phyloP scores from a whole-genome alignment of 2,797 vertebrate species.

The Tadarida brasiliensis region DNA sequence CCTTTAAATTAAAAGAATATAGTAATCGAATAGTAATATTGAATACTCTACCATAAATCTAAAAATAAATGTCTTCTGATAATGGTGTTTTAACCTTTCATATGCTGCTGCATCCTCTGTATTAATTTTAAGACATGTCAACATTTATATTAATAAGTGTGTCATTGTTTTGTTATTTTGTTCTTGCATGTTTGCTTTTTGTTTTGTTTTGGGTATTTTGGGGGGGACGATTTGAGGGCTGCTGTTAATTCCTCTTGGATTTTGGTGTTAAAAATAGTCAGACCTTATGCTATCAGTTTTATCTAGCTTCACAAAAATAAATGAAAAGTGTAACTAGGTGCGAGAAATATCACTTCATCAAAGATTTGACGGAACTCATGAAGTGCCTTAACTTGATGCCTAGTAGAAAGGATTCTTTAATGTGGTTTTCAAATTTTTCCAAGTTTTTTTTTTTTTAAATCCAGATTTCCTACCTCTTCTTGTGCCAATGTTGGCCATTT shows the following conservation, averaged over 20 bases:
- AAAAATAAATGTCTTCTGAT: not conserved
- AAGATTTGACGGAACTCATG: not conserved
- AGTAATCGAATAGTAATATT: not conserved
- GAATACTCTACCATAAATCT: constrained; percentile 2
- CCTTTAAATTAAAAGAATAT: constrained; percentile 23
- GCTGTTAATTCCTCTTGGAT: not conserved
- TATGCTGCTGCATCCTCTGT: not conserved
- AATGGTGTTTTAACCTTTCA: constrained; percentile 11
- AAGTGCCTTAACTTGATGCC: not conserved
- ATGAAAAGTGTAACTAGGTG: not conserved
- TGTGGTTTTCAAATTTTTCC: not conserved
- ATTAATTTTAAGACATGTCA: constrained; percentile 8
- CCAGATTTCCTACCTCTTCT: not conserved
- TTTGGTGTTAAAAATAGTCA: not conserved
- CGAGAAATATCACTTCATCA: not conserved
- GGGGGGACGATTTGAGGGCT: rapidly evolving
- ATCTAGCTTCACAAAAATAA: constrained; percentile 40
- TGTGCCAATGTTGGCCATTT: not conserved
- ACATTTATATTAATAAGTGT: not conserved
- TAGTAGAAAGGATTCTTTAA: not conserved
- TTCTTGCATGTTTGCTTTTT: not conserved
- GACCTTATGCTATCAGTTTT: not conserved
- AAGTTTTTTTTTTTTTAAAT: not conserved
- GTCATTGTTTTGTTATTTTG: not conserved
- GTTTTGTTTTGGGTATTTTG: not conserved